A percentile compares a stretch with the other conserved stretches of the same genome.
phyloP scores from a whole-genome alignment of 2,797 vertebrate species.

The Crenichthys baileyi region DNA sequence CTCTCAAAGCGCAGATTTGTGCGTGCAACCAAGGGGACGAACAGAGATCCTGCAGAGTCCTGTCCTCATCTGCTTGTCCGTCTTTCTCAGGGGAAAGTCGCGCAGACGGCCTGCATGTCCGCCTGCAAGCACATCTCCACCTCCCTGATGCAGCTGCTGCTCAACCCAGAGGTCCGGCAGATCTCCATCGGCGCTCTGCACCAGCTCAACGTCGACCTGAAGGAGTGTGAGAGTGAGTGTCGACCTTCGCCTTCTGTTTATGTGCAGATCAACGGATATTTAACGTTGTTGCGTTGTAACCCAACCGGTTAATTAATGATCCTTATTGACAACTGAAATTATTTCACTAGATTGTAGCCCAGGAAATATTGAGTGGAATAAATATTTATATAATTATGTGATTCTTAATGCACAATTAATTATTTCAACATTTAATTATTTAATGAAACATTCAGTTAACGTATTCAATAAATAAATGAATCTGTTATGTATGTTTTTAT shows the following conservation, averaged over 20 bases:
- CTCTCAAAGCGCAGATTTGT: background rate
- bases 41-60: background rate
- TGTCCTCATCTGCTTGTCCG: background rate
- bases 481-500: background rate
- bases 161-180: conserved; percentile 92
- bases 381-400: too few relatives aligned
- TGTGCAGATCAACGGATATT: too few relatives aligned
- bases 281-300: background rate
- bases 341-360: too few relatives aligned
- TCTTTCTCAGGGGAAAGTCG: conserved; percentile 90
- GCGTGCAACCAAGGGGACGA: background rate
- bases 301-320: background rate
- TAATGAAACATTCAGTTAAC: background rate
- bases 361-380: too few relatives aligned
- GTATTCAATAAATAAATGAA: background rate
- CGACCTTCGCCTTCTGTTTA: rapidly evolving
- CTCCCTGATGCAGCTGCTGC: conserved; percentile 92
- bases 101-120: conserved; percentile 98
- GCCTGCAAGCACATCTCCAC: conserved; percentile 96
- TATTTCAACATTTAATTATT: background rate
- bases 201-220: conserved; percentile 92
- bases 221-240: conserved; percentile 93
- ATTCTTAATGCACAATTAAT: background rate
- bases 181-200: conserved; percentile 92
- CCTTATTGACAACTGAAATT: background rate